Percentiles rank a stretch among this genome's conserved stretches.
Conservation (phyloP, 1,140 invertebrate species). For the Hyles vespertilio region DNA sequence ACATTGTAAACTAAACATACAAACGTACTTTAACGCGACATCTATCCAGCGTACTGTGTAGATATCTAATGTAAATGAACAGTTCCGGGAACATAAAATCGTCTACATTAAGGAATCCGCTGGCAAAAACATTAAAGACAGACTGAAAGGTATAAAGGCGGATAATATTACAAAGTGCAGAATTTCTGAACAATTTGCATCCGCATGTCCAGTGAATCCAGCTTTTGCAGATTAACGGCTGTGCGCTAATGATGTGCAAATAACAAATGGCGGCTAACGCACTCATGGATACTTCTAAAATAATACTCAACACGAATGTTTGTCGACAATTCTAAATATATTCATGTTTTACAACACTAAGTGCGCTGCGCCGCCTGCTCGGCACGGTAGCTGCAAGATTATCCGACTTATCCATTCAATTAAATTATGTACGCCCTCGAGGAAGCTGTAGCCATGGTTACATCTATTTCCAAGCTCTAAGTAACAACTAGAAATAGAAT, state of each 20-base stretch:
- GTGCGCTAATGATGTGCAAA: slow-evolving; percentile 16
- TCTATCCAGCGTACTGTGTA: background rate
- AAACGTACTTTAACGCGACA: too few relatives aligned
- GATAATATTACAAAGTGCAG: background rate
- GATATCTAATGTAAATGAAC: background rate
- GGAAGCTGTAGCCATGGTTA: too few relatives aligned
- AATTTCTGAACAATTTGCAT: background rate
- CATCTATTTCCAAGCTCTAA: too few relatives aligned
- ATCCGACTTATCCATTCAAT: too few relatives aligned
- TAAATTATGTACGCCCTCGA: too few relatives aligned
- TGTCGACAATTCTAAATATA: background rate
- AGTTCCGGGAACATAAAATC: background rate
- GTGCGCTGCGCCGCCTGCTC: too few relatives aligned
- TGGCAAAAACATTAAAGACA: background rate
- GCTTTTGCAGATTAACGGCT: slow-evolving; percentile 7
- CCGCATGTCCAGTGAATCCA: too few relatives aligned
- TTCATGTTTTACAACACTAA: too few relatives aligned
- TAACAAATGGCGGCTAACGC: slow-evolving; percentile 7
- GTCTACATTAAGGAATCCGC: background rate
- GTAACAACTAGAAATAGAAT: too few relatives aligned
- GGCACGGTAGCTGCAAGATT: too few relatives aligned
- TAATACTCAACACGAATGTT: slow-evolving; percentile 2
- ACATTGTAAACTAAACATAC: too few relatives aligned
- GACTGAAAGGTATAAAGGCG: background rate
- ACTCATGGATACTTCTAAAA: slow-evolving; percentile 9